Conservation (phyloP, 2,113 vertebrate species). For the Brachyhypopomus gauderio region DNA sequence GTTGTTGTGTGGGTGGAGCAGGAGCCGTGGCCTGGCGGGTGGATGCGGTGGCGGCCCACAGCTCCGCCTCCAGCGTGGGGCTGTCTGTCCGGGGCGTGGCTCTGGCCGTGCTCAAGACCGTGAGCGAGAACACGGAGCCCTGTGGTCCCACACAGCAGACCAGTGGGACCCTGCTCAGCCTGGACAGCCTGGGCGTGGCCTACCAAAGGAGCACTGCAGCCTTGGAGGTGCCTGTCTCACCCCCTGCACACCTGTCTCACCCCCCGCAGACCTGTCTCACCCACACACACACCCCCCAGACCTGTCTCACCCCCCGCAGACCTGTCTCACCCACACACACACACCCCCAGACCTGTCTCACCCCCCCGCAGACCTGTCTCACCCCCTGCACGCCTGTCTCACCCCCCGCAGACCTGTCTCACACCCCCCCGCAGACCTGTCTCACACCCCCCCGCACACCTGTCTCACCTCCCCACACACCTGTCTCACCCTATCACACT, state of each 20-base stretch:
- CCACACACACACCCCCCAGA: not conserved
- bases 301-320: no score
- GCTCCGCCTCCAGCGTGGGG: constrained; percentile 81
- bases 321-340: no score
- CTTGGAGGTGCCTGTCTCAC: constrained; percentile 80
- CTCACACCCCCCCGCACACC: no score
- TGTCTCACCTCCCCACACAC: no score
- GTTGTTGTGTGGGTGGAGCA: constrained; percentile 52
- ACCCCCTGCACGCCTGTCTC: no score
- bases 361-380: no score
- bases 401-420: no score
- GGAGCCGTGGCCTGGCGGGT: constrained; percentile 86
- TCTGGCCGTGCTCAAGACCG: constrained; percentile 81
- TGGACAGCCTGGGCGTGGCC: constrained; percentile 78
- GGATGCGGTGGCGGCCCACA: constrained; percentile 79
- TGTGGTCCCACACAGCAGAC: constrained; percentile 84
- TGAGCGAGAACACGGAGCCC: constrained; percentile 87
- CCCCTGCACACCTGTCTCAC: not conserved
- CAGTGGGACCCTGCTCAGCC: constrained; percentile 74
- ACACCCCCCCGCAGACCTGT: no score
- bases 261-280: no score
- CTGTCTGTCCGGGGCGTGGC: constrained; percentile 83
- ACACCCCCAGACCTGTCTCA: no score
- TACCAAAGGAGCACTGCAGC: constrained; percentile 84
- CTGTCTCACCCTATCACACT: no score